These are phyloP conservation scores for Philopedon plagiatum DNA, from an alignment of 2,888 invertebrate genomes.

Conservation along the genomic window DNA sequence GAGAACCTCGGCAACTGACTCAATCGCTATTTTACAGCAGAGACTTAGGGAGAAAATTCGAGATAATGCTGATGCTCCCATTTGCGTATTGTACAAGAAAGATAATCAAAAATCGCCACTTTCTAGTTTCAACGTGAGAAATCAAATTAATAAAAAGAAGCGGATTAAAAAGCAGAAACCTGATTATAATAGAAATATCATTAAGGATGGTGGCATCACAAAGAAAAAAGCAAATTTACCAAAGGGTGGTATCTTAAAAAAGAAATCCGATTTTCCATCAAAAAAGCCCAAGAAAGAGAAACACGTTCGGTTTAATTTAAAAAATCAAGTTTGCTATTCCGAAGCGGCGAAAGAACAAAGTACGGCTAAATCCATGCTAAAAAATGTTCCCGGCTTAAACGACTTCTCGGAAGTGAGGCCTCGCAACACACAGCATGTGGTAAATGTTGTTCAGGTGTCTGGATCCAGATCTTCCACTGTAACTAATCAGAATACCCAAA, in stretches of 20 bases:
- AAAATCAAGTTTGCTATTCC: neutral
- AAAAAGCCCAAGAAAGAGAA: neutral
- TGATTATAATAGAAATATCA: neutral
- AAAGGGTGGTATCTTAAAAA: neutral
- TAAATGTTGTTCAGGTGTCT: slow-evolving; percentile 67
- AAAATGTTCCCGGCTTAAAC: slow-evolving; percentile 73
- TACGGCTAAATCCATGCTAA: neutral
- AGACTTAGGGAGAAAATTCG: neutral
- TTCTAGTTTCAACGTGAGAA: slow-evolving; percentile 15
- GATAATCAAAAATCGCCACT: slow-evolving; percentile 7
- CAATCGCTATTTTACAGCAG: neutral
- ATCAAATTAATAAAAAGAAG: slow-evolving; percentile 2
- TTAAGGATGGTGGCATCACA: neutral
- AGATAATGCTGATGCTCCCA: neutral
- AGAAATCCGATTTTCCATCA: neutral
- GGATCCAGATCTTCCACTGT: slow-evolving; percentile 61
- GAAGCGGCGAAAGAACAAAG: neutral
- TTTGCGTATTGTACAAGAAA: slow-evolving; percentile 14
- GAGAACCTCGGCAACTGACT: neutral
- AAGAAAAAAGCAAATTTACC: neutral
- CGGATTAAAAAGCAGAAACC: neutral
- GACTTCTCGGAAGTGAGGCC: slow-evolving; percentile 75
- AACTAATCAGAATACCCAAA: slow-evolving; percentile 63
- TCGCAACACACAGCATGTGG: slow-evolving; percentile 65
- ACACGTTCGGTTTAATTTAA: neutral